Percentiles rank a stretch among this genome's conserved stretches.
phyloP scores from a whole-genome alignment of 2,888 invertebrate genomes.

The Drosophila atroscutellata region DNA sequence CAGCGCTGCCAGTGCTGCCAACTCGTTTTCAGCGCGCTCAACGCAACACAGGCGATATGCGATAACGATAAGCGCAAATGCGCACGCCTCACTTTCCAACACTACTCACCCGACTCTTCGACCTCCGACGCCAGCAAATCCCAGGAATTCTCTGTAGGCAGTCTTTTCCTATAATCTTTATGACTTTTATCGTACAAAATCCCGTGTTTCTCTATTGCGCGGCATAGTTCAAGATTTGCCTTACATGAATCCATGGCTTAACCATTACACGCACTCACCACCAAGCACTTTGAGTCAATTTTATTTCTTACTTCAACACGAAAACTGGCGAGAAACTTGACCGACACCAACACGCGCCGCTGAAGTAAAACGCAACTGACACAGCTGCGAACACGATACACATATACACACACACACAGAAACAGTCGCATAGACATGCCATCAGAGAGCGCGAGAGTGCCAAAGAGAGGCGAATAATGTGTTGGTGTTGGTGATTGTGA shows the following conservation, averaged over 20 bases:
- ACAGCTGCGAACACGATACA: slow-evolving; percentile 38
- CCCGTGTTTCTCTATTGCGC: slow-evolving; percentile 60
- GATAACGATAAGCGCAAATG: slow-evolving; percentile 56
- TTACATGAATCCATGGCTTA: slow-evolving; percentile 34
- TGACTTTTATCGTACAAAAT: slow-evolving; percentile 71
- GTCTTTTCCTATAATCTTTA: slow-evolving; percentile 58
- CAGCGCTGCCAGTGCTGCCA: slow-evolving; percentile 36
- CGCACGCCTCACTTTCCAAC: slow-evolving; percentile 57
- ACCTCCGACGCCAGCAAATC: slow-evolving; percentile 54
- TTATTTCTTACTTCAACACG: slow-evolving; percentile 38
- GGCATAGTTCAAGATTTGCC: slow-evolving; percentile 61
- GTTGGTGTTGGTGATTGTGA: slow-evolving; percentile 23
- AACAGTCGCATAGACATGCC: slow-evolving; percentile 10
- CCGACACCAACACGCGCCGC: slow-evolving; percentile 56
- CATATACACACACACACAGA: slow-evolving; percentile 22
- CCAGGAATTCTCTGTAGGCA: slow-evolving; percentile 68
- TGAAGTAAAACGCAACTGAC: slow-evolving; percentile 47
- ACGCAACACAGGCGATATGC: slow-evolving; percentile 15
- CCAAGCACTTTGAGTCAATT: slow-evolving; percentile 25
- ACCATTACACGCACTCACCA: slow-evolving; percentile 16
- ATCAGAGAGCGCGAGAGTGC: slow-evolving; percentile 31
- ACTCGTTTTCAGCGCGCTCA: slow-evolving; percentile 15
- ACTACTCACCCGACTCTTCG: slow-evolving; percentile 70
- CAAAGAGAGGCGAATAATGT: slow-evolving; percentile 34
- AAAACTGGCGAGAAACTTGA: slow-evolving; percentile 52